A percentile compares a stretch with the other conserved stretches of the same genome.
phyloP scores from a whole-genome alignment of 2,797 vertebrate species.

The Manis pentadactyla region DNA sequence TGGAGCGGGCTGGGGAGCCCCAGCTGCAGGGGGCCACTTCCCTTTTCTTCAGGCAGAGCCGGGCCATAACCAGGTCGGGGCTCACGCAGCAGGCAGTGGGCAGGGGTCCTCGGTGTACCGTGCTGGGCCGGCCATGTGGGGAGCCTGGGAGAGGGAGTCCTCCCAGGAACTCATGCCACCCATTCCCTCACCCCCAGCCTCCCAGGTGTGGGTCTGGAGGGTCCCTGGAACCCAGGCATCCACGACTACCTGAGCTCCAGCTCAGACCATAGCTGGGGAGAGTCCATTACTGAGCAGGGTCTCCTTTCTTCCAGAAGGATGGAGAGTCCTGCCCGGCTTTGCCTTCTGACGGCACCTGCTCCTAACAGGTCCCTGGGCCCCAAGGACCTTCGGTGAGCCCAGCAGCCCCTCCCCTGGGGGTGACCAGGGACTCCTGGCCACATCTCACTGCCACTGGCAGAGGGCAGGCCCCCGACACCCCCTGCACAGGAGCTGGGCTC shows the following conservation, averaged over 20 bases:
- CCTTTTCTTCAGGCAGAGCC: neutral
- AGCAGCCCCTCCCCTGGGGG: neutral
- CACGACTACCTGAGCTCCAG: neutral
- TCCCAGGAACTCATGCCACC: too few relatives aligned
- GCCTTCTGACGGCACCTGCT: conserved; percentile 90
- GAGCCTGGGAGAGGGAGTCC: neutral
- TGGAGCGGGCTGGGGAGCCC: neutral
- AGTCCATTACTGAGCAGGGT: accelerated
- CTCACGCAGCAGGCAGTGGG: too few relatives aligned
- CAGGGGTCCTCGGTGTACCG: neutral
- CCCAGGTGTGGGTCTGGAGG: neutral
- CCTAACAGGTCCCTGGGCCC: conserved; percentile 89
- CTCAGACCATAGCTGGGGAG: neutral
- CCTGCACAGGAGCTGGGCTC: too few relatives aligned
- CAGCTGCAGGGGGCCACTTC: neutral
- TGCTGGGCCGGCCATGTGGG: too few relatives aligned
- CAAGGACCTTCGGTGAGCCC: conserved; percentile 91
- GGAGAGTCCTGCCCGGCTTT: conserved; percentile 92
- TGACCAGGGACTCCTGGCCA: neutral
- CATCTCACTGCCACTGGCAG: too few relatives aligned
- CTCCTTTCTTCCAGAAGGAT: conserved; percentile 89
- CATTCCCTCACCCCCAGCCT: neutral
- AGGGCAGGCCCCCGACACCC: neutral
- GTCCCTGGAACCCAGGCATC: neutral
- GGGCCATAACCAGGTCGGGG: neutral